phyloP scores from a whole-genome alignment of 2,888 invertebrate species.

The Caenorhabditis sp. region DNA sequence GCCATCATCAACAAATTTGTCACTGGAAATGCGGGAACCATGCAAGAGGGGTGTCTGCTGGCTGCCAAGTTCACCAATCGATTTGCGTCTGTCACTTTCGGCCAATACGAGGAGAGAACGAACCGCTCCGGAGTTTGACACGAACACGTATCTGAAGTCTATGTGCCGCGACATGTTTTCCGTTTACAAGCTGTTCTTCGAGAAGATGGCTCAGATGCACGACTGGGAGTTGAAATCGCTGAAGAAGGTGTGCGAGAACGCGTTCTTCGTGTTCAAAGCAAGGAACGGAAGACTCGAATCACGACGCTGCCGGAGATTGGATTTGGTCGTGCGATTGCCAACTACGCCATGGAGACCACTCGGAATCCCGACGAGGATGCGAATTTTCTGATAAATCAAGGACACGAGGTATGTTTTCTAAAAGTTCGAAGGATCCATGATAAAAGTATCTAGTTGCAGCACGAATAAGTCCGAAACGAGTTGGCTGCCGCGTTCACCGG shows the following conservation, averaged over 20 bases:
- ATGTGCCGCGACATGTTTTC: slow-evolving; percentile 58
- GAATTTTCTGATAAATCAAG: slow-evolving; percentile 52
- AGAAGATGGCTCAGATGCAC: slow-evolving; percentile 55
- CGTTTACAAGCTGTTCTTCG: slow-evolving; percentile 62
- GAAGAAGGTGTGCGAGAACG: slow-evolving; percentile 62
- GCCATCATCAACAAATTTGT: slow-evolving; percentile 48
- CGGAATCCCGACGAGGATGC: slow-evolving; percentile 61
- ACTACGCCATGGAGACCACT: slow-evolving; percentile 64
- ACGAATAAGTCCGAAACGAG: not conserved
- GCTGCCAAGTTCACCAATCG: slow-evolving; percentile 65
- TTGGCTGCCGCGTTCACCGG: not conserved
- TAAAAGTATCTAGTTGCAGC: too few relatives aligned
- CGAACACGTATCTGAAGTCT: slow-evolving; percentile 56
- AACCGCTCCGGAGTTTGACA: slow-evolving; percentile 38
- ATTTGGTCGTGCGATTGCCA: slow-evolving; percentile 71
- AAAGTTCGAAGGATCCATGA: too few relatives aligned
- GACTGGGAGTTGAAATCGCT: slow-evolving; percentile 54
- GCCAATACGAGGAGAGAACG: not conserved
- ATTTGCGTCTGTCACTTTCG: slow-evolving; percentile 3
- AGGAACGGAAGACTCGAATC: slow-evolving; percentile 19
- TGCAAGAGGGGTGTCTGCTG: slow-evolving; percentile 65
- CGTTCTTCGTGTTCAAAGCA: slow-evolving; percentile 68
- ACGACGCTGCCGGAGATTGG: slow-evolving; percentile 74
- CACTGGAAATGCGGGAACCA: slow-evolving; percentile 45
- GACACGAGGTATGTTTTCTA: slow-evolving; percentile 36